Evolutionary conservation across 2,888 invertebrate species (phyloP).

Genomic region (Eristalinus sepulchralis): DNA sequence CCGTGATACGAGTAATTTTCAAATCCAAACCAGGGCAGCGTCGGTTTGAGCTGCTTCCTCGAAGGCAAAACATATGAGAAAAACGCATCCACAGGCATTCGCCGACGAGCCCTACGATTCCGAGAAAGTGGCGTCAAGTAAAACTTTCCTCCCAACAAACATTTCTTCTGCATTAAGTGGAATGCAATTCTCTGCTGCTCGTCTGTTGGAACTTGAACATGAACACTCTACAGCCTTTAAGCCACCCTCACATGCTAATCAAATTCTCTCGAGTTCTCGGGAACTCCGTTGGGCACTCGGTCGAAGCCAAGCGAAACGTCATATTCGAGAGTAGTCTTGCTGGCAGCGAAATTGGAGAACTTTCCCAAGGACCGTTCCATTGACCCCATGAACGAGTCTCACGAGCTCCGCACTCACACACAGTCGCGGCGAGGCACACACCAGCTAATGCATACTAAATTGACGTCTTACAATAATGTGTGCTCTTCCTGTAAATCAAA

Average conservation of each 20-base stretch:
- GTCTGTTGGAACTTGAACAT: neutral
- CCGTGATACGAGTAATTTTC: neutral
- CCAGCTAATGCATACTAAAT: conserved; percentile 65
- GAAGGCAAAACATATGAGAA: neutral
- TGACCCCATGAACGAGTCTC: conserved; percentile 51
- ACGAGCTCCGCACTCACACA: neutral
- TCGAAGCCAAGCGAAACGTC: conserved; percentile 5
- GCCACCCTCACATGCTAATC: conserved; percentile 21
- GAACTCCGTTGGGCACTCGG: neutral
- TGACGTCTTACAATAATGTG: conserved; percentile 62
- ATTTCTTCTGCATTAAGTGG: neutral
- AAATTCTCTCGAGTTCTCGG: conserved; percentile 36
- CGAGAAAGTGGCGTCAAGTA: neutral
- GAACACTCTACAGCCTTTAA: neutral
- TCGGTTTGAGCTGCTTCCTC: neutral
- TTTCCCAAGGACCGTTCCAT: conserved; percentile 36
- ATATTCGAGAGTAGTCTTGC: conserved; percentile 14
- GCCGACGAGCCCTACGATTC: neutral
- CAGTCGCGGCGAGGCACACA: neutral
- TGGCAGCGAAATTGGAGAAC: conserved; percentile 19
- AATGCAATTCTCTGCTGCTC: neutral
- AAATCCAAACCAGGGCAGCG: neutral
- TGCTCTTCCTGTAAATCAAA: conserved; percentile 62
- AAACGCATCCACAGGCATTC: neutral
- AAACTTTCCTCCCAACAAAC: neutral